phyloP scores from a whole-genome alignment of 2,888 invertebrate species.

The Mythimna ferrago region DNA sequence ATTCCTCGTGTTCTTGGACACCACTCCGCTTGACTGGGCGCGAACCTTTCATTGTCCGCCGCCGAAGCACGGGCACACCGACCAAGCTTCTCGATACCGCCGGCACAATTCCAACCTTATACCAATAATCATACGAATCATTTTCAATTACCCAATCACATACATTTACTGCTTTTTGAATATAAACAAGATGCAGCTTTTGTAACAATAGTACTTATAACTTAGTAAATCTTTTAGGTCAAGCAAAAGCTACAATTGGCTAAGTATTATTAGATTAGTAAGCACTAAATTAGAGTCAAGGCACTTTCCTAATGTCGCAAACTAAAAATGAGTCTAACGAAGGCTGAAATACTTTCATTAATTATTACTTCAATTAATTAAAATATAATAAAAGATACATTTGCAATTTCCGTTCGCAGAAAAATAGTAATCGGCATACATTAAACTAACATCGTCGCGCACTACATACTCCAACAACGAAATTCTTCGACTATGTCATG shows the following conservation, averaged over 20 bases:
- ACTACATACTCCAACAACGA: conserved; percentile 84
- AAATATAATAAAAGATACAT: conserved; percentile 26
- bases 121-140: conserved; percentile 5
- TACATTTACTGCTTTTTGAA: conserved; percentile 26
- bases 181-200: conserved; percentile 29
- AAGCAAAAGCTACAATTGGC: conserved; percentile 52
- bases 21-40: conserved; percentile 67
- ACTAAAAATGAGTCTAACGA: conserved; percentile 38
- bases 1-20: conserved; percentile 71
- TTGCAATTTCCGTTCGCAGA: conserved; percentile 13
- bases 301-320: conserved; percentile 48
- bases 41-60: conserved; percentile 68
- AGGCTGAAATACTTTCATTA: conserved; percentile 40
- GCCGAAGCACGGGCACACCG: conserved; percentile 39
- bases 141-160: conserved; percentile 26
- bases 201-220: conserved; percentile 52
- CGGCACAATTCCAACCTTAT: conserved; percentile 30
- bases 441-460: conserved; percentile 75
- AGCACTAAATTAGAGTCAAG: conserved; percentile 52
- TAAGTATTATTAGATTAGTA: conserved; percentile 48
- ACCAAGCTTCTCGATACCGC: conserved; percentile 36
- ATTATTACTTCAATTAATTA: conserved; percentile 29
- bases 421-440: conserved; percentile 20
- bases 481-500: conserved; percentile 76
- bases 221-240: conserved; percentile 56